Percentiles rank a stretch among this genome's conserved stretches.
phyloP scores from a whole-genome alignment of 2,113 vertebrate species.

The Amphilophus citrinellus region DNA sequence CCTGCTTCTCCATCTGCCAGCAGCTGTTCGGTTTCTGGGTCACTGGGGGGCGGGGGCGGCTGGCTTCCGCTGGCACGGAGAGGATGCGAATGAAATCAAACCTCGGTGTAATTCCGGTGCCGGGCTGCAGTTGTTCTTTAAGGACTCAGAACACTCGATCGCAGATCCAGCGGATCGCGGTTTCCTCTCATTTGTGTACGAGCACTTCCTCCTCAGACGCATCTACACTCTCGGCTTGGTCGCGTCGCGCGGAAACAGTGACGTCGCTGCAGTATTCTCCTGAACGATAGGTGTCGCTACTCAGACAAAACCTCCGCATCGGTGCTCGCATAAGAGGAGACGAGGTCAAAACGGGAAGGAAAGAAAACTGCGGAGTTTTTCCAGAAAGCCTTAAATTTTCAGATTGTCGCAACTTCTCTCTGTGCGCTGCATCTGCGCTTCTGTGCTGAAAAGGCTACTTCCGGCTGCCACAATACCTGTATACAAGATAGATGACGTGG shows the following conservation, averaged over 20 bases:
- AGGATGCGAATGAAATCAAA: background rate
- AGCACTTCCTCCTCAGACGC: background rate
- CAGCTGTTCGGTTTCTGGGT: background rate
- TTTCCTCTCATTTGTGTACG: background rate
- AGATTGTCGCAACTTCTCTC: too few species aligned
- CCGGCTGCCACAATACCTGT: too few species aligned
- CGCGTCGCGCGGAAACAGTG: background rate
- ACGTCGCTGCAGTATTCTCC: background rate
- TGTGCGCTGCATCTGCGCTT: too few species aligned
- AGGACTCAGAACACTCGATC: background rate
- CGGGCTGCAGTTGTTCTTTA: background rate
- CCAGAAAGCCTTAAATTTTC: too few species aligned
- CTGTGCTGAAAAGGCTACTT: too few species aligned
- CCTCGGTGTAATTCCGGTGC: background rate
- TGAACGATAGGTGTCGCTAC: background rate
- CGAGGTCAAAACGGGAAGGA: too few species aligned
- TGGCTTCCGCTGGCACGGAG: background rate
- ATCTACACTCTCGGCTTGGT: background rate
- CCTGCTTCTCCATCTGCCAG: constrained; percentile 57
- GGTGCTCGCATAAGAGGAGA: too few species aligned
- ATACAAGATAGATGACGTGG: too few species aligned
- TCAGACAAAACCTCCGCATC: background rate
- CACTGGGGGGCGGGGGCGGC: background rate
- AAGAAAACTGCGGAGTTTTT: too few species aligned
- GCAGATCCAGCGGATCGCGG: background rate